phyloP scores from a whole-genome alignment of 2,113 vertebrate species.

The Australoheros scitulus region DNA sequence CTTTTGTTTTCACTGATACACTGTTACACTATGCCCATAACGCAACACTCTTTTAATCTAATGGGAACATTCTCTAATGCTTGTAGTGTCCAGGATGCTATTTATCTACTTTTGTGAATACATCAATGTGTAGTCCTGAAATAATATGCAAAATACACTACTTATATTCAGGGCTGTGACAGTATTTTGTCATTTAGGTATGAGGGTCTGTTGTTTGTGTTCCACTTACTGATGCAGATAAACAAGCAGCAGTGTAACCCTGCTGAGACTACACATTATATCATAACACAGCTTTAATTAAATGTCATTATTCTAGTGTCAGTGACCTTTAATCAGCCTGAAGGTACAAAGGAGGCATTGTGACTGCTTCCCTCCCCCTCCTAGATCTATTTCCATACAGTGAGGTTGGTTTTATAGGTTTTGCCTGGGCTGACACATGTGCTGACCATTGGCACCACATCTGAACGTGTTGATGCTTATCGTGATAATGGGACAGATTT shows the following conservation, averaged over 20 bases:
- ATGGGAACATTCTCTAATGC: neutral
- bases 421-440: neutral
- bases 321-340: constrained; percentile 25
- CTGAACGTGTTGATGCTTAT: constrained; percentile 48
- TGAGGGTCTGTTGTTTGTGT: neutral
- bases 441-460: constrained; percentile 24
- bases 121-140: neutral
- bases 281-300: neutral
- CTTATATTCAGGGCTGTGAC: neutral
- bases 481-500: constrained; percentile 56
- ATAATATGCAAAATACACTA: neutral
- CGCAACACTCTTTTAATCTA: neutral
- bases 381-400: neutral
- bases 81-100: too few species aligned
- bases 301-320: constrained; percentile 40
- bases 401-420: neutral
- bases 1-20: neutral
- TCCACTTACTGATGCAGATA: neutral
- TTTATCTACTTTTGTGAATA: neutral
- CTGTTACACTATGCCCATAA: neutral
- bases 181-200: neutral
- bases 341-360: neutral
- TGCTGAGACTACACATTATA: neutral
- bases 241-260: neutral
- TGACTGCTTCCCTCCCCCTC: neutral